Evolutionary conservation across 2,797 vertebrate species (phyloP).

Genomic region (Fratercula arctica): DNA sequence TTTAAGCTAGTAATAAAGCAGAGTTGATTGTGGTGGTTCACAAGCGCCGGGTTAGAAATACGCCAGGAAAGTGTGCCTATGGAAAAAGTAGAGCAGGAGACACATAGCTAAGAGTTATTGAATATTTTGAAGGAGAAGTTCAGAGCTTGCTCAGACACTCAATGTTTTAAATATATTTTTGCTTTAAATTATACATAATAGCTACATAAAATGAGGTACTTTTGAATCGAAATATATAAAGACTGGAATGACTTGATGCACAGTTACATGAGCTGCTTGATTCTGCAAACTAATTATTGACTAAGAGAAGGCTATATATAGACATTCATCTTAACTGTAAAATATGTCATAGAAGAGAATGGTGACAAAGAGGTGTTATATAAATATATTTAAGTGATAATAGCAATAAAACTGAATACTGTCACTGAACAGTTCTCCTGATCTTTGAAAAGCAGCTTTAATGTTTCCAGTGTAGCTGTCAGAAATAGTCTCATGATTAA

Average conservation of each 20-base stretch:
- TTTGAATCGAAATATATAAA: constrained; percentile 14
- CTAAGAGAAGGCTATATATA: constrained; percentile 42
- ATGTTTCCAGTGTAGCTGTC: not conserved
- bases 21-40: not conserved
- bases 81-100: not conserved
- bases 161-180: not conserved
- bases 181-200: not conserved
- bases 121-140: not conserved
- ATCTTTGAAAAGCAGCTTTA: constrained; percentile 40
- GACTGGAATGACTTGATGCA: not conserved
- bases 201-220: not conserved
- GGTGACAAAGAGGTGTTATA: constrained; percentile 31
- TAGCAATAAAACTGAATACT: constrained; percentile 36
- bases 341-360: constrained; percentile 44
- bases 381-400: constrained; percentile 60
- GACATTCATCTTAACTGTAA: constrained; percentile 29
- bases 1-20: not conserved
- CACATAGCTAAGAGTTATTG: not conserved
- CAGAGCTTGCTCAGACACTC: not conserved
- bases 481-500: constrained; percentile 1
- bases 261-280: constrained; percentile 25
- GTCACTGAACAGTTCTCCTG: constrained; percentile 20
- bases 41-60: not conserved
- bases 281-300: constrained; percentile 61
- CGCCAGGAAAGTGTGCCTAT: not conserved